phyloP scores from a whole-genome alignment of 1,140 invertebrate genomes.

The Hormaphis cornu region DNA sequence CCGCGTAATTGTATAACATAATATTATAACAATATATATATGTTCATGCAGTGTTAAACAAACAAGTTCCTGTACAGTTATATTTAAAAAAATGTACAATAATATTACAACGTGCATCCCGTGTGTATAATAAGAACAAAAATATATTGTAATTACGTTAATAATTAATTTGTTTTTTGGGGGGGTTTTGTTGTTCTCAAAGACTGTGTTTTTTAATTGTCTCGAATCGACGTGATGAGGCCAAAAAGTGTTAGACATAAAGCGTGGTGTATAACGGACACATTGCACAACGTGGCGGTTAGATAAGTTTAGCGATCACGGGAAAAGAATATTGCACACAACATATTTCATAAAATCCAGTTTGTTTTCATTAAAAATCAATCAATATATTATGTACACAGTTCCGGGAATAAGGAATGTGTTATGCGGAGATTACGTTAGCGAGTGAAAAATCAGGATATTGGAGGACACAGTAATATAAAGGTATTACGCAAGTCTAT shows the following conservation, averaged over 20 bases:
- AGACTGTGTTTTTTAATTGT: background rate
- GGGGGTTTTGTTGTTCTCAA: background rate
- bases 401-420: too few relatives aligned
- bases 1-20: background rate
- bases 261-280: conserved; percentile 26
- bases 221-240: background rate
- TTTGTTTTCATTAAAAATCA: background rate
- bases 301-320: background rate
- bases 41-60: conserved; percentile 25
- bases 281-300: background rate
- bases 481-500: too few relatives aligned
- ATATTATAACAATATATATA: too few relatives aligned
- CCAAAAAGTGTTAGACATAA: conserved; percentile 8
- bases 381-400: background rate
- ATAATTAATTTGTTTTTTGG: background rate
- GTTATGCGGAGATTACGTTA: too few relatives aligned
- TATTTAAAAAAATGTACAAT: conserved; percentile 11
- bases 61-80: conserved; percentile 23
- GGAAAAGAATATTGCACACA: background rate
- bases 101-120: conserved; percentile 24
- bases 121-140: background rate
- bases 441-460: too few relatives aligned
- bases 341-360: background rate
- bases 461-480: too few relatives aligned
- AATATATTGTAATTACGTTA: conserved; percentile 7